A percentile compares a stretch with the other conserved stretches of the same genome.
Conservation (phyloP, 2,888 invertebrate species). For the Kryphioiulus occultus region DNA sequence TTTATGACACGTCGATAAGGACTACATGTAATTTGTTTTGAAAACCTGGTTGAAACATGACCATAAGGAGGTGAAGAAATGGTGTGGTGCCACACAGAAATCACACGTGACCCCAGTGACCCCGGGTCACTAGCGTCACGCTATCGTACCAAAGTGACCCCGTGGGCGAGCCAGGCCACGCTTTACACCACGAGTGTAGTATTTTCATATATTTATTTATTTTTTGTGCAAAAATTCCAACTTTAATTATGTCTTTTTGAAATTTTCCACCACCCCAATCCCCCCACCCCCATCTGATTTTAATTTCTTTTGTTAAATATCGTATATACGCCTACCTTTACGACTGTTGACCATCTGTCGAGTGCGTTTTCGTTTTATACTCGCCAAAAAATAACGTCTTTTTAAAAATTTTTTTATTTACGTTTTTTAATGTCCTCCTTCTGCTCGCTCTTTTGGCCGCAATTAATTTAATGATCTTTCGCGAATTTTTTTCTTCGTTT, state of each 20-base stretch:
- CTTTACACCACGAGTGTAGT: background rate
- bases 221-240: background rate
- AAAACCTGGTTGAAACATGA: no score
- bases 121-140: background rate
- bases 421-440: background rate
- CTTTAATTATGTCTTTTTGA: background rate
- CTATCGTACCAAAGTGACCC: background rate
- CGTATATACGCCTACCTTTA: constrained; percentile 28
- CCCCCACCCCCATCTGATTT: background rate
- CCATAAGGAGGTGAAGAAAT: no score
- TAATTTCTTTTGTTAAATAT: constrained; percentile 40
- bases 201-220: background rate
- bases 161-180: background rate
- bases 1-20: no score
- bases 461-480: constrained; percentile 40
- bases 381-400: background rate
- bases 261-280: no score
- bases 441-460: background rate
- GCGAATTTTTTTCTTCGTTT: background rate
- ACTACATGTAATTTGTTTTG: no score
- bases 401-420: background rate
- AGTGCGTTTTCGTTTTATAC: background rate
- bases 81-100: no score
- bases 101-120: background rate
- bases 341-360: constrained; percentile 39